Evolutionary conservation across 2,797 vertebrate genomes (phyloP).

Genomic region (Psittacula echo): DNA sequence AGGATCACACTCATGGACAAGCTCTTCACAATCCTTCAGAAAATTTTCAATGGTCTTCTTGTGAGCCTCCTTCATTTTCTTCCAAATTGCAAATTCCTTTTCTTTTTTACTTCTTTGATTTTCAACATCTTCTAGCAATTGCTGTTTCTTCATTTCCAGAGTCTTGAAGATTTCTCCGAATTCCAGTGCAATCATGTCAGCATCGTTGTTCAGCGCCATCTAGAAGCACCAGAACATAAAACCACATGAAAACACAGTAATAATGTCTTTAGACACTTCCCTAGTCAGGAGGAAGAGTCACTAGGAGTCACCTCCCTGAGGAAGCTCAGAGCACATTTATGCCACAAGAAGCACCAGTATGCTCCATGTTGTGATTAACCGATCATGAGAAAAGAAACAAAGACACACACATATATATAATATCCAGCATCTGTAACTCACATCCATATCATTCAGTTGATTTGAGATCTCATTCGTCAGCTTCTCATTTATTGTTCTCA

Average conservation of each 20-base stretch:
- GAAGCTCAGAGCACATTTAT: background rate
- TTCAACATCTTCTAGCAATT: slow-evolving; percentile 68
- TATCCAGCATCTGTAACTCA: slow-evolving; percentile 23
- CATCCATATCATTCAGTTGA: background rate
- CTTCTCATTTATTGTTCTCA: slow-evolving; percentile 68
- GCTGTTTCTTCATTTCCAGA: slow-evolving; percentile 64
- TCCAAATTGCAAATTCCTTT: slow-evolving; percentile 67
- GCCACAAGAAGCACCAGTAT: background rate
- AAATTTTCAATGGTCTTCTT: slow-evolving; percentile 68
- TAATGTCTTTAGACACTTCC: background rate
- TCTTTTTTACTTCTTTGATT: slow-evolving; percentile 58
- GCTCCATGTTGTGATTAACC: background rate
- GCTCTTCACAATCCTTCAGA: slow-evolving; percentile 72
- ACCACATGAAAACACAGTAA: background rate
- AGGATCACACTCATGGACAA: slow-evolving; percentile 74
- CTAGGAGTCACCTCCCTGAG: background rate
- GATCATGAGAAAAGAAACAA: background rate
- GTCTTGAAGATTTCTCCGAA: slow-evolving; percentile 68
- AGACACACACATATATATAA: background rate
- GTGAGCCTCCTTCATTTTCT: slow-evolving; percentile 69
- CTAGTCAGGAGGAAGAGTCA: background rate
- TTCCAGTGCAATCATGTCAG: slow-evolving; percentile 45
- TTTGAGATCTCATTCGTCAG: slow-evolving; percentile 56
- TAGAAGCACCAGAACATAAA: background rate
- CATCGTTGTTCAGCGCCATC: slow-evolving; percentile 48